Conservation (phyloP, 2,888 invertebrate genomes). For the Coelinius sp. region DNA sequence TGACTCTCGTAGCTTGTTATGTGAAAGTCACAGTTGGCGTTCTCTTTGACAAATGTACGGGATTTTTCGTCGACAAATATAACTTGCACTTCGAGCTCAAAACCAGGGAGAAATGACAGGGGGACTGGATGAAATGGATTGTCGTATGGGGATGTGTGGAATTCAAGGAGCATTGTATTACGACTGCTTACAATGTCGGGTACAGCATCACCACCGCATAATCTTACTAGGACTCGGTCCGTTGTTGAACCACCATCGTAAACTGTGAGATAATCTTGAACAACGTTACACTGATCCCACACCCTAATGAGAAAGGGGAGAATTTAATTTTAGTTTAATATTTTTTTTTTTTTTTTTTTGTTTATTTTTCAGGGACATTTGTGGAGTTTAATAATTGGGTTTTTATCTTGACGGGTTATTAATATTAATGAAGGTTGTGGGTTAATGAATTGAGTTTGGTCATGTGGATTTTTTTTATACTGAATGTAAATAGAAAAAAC, state of each 20-base stretch:
- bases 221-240: conserved; percentile 81
- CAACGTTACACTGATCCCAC: conserved; percentile 87
- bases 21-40: conserved; percentile 83
- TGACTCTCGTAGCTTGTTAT: conserved; percentile 82
- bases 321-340: not conserved
- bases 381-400: not conserved
- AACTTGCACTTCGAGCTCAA: conserved; percentile 86
- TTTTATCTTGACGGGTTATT: conserved; percentile 22
- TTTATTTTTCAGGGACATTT: not conserved
- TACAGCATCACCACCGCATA: conserved; percentile 87
- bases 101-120: conserved; percentile 83
- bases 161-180: conserved; percentile 84
- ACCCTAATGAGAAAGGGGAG: conserved; percentile 73
- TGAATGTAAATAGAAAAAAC: too few relatives aligned
- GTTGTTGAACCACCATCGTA: conserved; percentile 83
- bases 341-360: not conserved
- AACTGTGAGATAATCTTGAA: conserved; percentile 86
- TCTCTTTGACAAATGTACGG: conserved; percentile 81
- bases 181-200: conserved; percentile 85
- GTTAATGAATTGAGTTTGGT: not conserved
- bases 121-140: conserved; percentile 87
- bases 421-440: not conserved
- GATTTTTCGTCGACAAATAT: conserved; percentile 83
- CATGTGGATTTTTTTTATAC: not conserved
- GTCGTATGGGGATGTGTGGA: conserved; percentile 86